Conservation (phyloP, 1,140 invertebrate genomes). For the Drosophila simulans region DNA sequence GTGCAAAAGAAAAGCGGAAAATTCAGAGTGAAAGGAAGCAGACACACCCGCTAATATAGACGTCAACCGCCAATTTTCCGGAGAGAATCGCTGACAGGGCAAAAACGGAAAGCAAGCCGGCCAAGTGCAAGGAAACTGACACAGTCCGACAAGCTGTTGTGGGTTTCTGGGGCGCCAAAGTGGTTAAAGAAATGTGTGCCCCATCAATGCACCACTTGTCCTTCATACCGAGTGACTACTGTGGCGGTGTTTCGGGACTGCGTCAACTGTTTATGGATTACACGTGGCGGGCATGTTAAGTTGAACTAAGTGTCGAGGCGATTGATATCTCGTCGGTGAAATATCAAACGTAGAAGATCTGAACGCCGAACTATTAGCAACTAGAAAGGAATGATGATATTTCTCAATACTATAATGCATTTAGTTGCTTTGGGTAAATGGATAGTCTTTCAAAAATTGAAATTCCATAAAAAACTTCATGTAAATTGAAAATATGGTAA, state of each 20-base stretch:
- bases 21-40: slow-evolving; percentile 17
- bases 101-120: slow-evolving; percentile 13
- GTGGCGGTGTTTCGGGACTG: slow-evolving; percentile 25
- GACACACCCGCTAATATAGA: slow-evolving; percentile 32
- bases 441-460: too few species aligned
- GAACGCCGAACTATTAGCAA: slow-evolving; percentile 20
- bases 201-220: slow-evolving; percentile 2
- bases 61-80: slow-evolving; percentile 2
- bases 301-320: slow-evolving; percentile 4
- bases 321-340: slow-evolving; percentile 35
- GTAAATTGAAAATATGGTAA: too few species aligned
- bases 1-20: background rate
- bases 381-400: background rate
- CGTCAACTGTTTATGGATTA: slow-evolving; percentile 70
- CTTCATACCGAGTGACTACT: background rate
- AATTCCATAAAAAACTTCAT: too few species aligned
- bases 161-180: slow-evolving; percentile 2
- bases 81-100: slow-evolving; percentile 31
- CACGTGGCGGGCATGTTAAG: slow-evolving; percentile 68
- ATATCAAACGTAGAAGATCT: slow-evolving; percentile 48
- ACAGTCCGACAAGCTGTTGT: background rate
- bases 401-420: background rate
- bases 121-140: slow-evolving; percentile 20
- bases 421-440: background rate
- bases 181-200: background rate